Percentiles rank a stretch among this genome's conserved stretches.
phyloP scores from a whole-genome alignment of 1,140 invertebrate genomes.

The Heliconius melpomene region DNA sequence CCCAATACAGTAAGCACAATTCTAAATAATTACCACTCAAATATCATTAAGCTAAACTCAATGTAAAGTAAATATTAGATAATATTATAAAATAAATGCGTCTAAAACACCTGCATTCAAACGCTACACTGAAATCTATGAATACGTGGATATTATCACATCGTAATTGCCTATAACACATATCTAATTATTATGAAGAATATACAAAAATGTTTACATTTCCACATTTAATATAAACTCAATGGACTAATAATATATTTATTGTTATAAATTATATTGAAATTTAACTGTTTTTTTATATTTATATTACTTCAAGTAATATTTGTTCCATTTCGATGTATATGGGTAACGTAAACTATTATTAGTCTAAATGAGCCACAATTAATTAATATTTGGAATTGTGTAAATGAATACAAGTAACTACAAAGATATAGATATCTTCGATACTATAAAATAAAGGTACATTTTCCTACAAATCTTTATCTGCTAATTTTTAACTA shows the following conservation, averaged over 20 bases:
- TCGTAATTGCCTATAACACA: constrained; percentile 53
- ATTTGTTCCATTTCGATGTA: constrained; percentile 21
- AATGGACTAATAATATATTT: constrained; percentile 18
- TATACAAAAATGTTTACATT: constrained; percentile 48
- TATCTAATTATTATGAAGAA: constrained; percentile 47
- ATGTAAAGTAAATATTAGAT: constrained; percentile 30
- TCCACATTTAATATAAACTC: constrained; percentile 23
- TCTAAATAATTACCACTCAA: constrained; percentile 32
- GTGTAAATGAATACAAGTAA: constrained; percentile 9
- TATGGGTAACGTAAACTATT: constrained; percentile 5
- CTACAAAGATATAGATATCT: not conserved
- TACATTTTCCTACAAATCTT: constrained; percentile 2
- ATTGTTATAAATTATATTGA: constrained; percentile 23
- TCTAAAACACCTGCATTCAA: constrained; percentile 38
- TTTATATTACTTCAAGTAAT: constrained; percentile 9
- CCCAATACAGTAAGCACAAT: constrained; percentile 31
- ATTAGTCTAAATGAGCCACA: constrained; percentile 10
- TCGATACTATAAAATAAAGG: not conserved
- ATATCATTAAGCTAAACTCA: constrained; percentile 25
- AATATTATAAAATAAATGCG: constrained; percentile 33
- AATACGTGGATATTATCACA: constrained; percentile 54
- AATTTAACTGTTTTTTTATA: not conserved
- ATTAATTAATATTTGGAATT: not conserved
- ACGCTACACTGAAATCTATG: constrained; percentile 46
- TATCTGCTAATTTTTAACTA: constrained; percentile 7